Conservation (phyloP, 2,113 vertebrate species). For the Marmota monax region DNA sequence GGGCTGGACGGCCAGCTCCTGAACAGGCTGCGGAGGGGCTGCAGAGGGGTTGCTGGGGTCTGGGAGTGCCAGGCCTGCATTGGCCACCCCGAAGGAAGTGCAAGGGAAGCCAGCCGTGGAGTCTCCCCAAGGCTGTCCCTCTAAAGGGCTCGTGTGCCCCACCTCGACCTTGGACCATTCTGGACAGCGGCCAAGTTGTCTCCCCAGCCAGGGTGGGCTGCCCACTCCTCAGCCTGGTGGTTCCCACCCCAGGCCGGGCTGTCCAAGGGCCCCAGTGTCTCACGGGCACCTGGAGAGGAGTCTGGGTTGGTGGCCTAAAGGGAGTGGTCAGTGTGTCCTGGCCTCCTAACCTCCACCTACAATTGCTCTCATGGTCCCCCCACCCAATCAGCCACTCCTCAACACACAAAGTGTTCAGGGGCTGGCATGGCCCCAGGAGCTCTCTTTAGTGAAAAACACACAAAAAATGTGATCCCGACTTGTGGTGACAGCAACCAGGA, state of each 20-base stretch:
- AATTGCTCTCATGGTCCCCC: no score
- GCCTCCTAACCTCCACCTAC: no score
- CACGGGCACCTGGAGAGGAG: no score
- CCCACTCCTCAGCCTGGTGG: not conserved
- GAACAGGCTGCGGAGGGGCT: not conserved
- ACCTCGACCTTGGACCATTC: slow-evolving; percentile 62
- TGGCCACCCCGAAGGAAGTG: not conserved
- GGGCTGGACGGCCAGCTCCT: not conserved
- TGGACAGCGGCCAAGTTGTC: not conserved
- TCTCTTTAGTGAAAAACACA: no score
- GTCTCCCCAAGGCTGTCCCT: not conserved
- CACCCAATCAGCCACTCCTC: no score
- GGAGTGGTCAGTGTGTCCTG: no score
- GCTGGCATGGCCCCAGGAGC: no score
- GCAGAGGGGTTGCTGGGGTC: not conserved
- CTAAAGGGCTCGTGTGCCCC: not conserved
- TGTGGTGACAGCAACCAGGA: no score
- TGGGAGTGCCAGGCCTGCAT: not conserved
- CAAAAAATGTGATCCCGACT: no score
- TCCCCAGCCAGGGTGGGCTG: not conserved
- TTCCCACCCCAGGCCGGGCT: not conserved
- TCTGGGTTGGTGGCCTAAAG: no score
- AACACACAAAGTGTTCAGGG: no score
- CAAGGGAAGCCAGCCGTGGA: not conserved
- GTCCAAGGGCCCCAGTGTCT: not conserved